Evolutionary conservation across 2,797 vertebrate genomes (phyloP).

Genomic region (Arnoldichthys spilopterus): DNA sequence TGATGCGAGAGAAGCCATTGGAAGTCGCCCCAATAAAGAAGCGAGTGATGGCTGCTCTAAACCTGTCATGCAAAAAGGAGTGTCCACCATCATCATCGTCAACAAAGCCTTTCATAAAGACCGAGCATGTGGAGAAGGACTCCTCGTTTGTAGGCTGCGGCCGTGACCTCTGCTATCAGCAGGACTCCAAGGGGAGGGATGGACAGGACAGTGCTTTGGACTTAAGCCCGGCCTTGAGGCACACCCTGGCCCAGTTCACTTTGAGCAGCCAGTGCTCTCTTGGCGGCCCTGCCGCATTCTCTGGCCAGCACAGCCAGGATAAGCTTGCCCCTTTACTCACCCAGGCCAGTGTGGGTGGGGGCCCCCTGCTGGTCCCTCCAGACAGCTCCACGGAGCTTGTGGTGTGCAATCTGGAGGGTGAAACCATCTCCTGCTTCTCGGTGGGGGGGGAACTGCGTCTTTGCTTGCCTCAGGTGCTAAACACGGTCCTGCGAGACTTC

Average conservation of each 20-base stretch:
- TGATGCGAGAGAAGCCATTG: slow-evolving; percentile 78
- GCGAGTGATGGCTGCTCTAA: slow-evolving; percentile 87
- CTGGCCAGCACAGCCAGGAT: slow-evolving; percentile 80
- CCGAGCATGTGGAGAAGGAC: slow-evolving; percentile 85
- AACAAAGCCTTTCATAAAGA: slow-evolving; percentile 88
- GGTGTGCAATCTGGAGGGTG: slow-evolving; percentile 92
- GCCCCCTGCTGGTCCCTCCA: slow-evolving; percentile 92
- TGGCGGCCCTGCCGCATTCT: slow-evolving; percentile 96
- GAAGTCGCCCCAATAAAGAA: slow-evolving; percentile 88
- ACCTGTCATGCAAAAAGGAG: slow-evolving; percentile 72
- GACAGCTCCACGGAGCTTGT: slow-evolving; percentile 97
- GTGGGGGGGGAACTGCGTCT: slow-evolving; percentile 97
- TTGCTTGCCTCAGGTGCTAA: slow-evolving; percentile 96
- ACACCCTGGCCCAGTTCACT: slow-evolving; percentile 97
- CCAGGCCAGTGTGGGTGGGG: slow-evolving; percentile 89
- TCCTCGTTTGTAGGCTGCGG: slow-evolving; percentile 25
- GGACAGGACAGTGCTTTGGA: slow-evolving; percentile 76
- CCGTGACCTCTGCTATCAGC: slow-evolving; percentile 75
- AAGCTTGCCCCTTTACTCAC: slow-evolving; percentile 88
- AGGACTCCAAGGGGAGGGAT: slow-evolving; percentile 36
- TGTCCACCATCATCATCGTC: background rate
- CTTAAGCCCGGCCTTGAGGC: slow-evolving; percentile 95
- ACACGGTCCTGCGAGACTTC: slow-evolving; percentile 95
- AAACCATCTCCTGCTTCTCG: slow-evolving; percentile 96
- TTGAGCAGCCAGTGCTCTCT: slow-evolving; percentile 97